These are phyloP conservation scores for Liopterus haemorrhoidalis DNA, from an alignment of 2,888 invertebrate species.

Conservation along the genomic window DNA sequence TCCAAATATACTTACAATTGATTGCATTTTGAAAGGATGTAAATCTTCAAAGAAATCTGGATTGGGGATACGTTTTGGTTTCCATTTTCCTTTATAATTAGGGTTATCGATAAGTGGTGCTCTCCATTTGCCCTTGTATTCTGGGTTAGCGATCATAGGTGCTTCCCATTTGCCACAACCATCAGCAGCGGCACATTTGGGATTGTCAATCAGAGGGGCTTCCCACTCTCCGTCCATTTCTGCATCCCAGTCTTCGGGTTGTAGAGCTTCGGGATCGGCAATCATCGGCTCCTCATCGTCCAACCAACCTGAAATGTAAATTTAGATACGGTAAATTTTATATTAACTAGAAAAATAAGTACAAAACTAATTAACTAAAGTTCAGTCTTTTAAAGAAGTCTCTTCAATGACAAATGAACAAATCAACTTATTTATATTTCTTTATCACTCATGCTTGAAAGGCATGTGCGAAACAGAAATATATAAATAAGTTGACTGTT, in stretches of 20 bases:
- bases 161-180: conserved; percentile 92
- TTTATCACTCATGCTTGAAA: too few relatives aligned
- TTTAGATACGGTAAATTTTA: too few relatives aligned
- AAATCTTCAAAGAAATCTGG: conserved; percentile 90
- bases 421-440: too few relatives aligned
- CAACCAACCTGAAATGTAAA: too few relatives aligned
- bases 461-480: too few relatives aligned
- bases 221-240: conserved; percentile 99
- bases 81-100: conserved; percentile 94
- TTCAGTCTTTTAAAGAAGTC: too few relatives aligned
- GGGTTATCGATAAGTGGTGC: conserved; percentile 87
- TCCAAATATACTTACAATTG: conserved; percentile 66
- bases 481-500: too few relatives aligned
- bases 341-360: too few relatives aligned
- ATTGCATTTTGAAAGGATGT: conserved; percentile 81
- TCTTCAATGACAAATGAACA: too few relatives aligned
- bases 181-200: conserved; percentile 64
- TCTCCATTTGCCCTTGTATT: conserved; percentile 90
- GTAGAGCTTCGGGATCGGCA: conserved; percentile 77
- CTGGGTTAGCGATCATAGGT: conserved; percentile 80
- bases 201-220: conserved; percentile 87
- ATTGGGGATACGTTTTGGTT: conserved; percentile 78
- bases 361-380: too few relatives aligned
- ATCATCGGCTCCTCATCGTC: conserved; percentile 84
- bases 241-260: conserved; percentile 94